phyloP scores from a whole-genome alignment of 1,140 invertebrate species.

The Hetaerina americana region DNA sequence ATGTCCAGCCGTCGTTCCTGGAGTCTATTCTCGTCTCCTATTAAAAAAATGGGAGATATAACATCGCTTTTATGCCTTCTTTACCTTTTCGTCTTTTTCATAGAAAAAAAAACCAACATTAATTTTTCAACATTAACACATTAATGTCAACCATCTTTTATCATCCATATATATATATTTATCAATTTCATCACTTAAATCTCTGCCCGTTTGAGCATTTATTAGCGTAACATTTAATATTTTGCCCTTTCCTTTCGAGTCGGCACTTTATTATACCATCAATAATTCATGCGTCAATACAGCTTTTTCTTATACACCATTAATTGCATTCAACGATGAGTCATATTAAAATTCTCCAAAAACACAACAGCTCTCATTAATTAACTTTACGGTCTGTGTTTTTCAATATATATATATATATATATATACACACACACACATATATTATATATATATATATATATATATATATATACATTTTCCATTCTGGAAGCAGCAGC shows the following conservation, averaged over 20 bases:
- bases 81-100: background rate
- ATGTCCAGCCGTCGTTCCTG: background rate
- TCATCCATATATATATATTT: background rate
- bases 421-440: no score
- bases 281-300: background rate
- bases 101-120: background rate
- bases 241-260: background rate
- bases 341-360: background rate
- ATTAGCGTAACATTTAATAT: background rate
- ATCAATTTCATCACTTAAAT: no score
- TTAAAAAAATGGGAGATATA: background rate
- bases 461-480: no score
- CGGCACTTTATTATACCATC: background rate
- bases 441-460: no score
- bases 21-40: background rate
- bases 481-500: no score
- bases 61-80: background rate
- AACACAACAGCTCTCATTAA: background rate
- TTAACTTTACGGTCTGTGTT: no score
- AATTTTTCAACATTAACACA: background rate
- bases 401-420: no score
- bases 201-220: background rate
- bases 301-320: background rate
- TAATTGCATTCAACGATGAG: background rate
- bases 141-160: background rate